These are phyloP conservation scores for Polylopha cassiicola DNA, from an alignment of 2,888 invertebrate species.

Conservation along the genomic window DNA sequence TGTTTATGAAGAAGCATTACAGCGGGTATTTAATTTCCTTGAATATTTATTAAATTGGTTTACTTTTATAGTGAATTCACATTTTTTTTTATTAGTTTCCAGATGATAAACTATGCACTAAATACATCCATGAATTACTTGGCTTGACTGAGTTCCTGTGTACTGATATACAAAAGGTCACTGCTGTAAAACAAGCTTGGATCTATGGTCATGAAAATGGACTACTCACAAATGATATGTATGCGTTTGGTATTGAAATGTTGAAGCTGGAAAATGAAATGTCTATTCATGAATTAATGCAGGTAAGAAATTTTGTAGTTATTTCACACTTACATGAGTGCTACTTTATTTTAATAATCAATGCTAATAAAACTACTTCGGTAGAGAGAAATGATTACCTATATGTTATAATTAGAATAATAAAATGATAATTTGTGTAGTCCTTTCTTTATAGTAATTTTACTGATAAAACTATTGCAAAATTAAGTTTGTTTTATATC, in stretches of 20 bases:
- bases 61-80: conserved; percentile 8
- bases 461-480: no score
- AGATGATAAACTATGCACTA: conserved; percentile 57
- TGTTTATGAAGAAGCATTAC: conserved; percentile 61
- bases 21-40: conserved; percentile 38
- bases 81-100: conserved; percentile 46
- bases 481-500: no score
- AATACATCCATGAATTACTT: conserved; percentile 59
- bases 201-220: conserved; percentile 55
- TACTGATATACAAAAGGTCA: conserved; percentile 48
- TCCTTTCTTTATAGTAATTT: no score
- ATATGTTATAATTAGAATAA: no score
- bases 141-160: conserved; percentile 44
- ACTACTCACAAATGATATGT: conserved; percentile 58
- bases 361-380: no score
- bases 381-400: no score
- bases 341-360: no score
- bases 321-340: no score
- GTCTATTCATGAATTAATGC: conserved; percentile 42
- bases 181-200: conserved; percentile 62
- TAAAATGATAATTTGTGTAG: no score
- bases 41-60: conserved; percentile 6
- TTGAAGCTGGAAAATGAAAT: conserved; percentile 50
- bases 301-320: conserved; percentile 40
- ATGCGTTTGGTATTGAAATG: conserved; percentile 59